phyloP scores from a whole-genome alignment of 2,113 vertebrate genomes.

The Leptocoma aspasia region DNA sequence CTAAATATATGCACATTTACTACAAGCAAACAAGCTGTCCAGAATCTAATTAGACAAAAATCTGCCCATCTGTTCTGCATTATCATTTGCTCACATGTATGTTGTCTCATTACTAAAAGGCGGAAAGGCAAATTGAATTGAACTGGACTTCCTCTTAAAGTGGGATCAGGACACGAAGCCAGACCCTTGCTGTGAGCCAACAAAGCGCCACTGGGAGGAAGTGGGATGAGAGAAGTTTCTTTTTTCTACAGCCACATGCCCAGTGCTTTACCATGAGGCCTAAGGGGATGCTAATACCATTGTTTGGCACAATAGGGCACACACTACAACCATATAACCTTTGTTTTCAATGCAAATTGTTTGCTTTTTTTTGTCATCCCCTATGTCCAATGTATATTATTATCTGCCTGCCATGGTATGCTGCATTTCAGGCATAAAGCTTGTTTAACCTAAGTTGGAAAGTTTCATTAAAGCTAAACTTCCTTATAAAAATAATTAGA shows the following conservation, averaged over 20 bases:
- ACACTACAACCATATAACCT: conserved; percentile 73
- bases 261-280: conserved; percentile 81
- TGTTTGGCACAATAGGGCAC: conserved; percentile 77
- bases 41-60: conserved; percentile 83
- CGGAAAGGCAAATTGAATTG: conserved; percentile 81
- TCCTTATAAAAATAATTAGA: background rate
- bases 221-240: conserved; percentile 70
- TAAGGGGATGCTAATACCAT: conserved; percentile 82
- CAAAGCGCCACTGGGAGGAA: conserved; percentile 80
- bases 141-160: conserved; percentile 76
- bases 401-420: conserved; percentile 67
- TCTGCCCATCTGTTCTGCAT: conserved; percentile 82
- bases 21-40: conserved; percentile 68
- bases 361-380: conserved; percentile 70
- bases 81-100: conserved; percentile 72
- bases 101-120: conserved; percentile 76
- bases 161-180: conserved; percentile 82
- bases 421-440: background rate
- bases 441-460: background rate
- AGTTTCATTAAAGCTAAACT: background rate
- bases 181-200: conserved; percentile 83
- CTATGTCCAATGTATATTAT: conserved; percentile 81
- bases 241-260: conserved; percentile 88
- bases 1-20: conserved; percentile 67
- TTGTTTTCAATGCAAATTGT: conserved; percentile 81